These are phyloP conservation scores for Chrysoperla carnea DNA, from an alignment of 1,140 invertebrate species.

Conservation along the genomic window DNA sequence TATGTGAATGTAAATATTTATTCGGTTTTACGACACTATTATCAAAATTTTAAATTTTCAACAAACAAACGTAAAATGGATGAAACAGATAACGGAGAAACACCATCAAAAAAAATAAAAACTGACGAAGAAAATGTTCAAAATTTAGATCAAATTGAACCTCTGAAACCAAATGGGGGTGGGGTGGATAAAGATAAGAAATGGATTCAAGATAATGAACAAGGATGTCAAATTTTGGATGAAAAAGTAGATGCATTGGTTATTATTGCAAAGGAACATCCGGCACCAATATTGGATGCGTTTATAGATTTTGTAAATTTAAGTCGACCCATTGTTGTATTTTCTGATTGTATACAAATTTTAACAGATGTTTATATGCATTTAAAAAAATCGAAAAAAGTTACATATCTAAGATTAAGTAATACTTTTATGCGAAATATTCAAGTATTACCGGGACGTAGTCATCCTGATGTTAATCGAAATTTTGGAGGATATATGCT, in stretches of 20 bases:
- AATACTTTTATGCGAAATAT: slow-evolving; percentile 79
- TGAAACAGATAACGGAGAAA: slow-evolving; percentile 1
- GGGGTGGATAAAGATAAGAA: slow-evolving; percentile 2
- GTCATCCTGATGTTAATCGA: slow-evolving; percentile 68
- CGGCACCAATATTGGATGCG: slow-evolving; percentile 51
- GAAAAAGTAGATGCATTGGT: slow-evolving; percentile 59
- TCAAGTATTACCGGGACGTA: slow-evolving; percentile 71
- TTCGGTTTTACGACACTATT: slow-evolving; percentile 43
- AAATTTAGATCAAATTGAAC: slow-evolving; percentile 3
- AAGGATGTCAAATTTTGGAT: slow-evolving; percentile 33
- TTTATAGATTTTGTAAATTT: slow-evolving; percentile 57
- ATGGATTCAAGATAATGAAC: slow-evolving; percentile 45
- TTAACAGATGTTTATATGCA: slow-evolving; percentile 61
- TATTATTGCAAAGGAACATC: slow-evolving; percentile 70
- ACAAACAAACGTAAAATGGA: slow-evolving; percentile 5
- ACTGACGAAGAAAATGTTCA: slow-evolving; percentile 6
- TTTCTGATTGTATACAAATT: slow-evolving; percentile 58
- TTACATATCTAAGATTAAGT: slow-evolving; percentile 56
- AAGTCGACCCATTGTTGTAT: slow-evolving; percentile 72
- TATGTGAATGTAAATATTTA: slow-evolving; percentile 54
- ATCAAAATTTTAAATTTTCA: slow-evolving; percentile 27
- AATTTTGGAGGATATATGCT: slow-evolving; percentile 57
- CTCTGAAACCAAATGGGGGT: neutral
- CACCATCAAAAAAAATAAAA: slow-evolving; percentile 3
- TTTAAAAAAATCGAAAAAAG: slow-evolving; percentile 47